Percentiles rank a stretch among this genome's conserved stretches.
Conservation (phyloP, 2,888 invertebrate species). For the Cheilosia scutellata region DNA sequence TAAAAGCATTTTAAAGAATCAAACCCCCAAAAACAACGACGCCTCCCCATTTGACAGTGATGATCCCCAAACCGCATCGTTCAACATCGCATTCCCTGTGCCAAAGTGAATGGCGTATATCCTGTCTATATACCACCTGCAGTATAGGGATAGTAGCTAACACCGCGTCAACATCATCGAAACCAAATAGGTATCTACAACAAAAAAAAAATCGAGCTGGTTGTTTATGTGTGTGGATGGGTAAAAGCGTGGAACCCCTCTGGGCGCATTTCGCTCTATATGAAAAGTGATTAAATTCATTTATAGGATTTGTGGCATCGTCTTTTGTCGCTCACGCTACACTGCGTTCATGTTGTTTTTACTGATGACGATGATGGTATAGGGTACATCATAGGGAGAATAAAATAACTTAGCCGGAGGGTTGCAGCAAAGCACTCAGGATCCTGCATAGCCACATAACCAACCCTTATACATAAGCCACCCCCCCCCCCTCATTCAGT, state of each 20-base stretch:
- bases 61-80: constrained; percentile 48
- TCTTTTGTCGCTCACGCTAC: constrained; percentile 64
- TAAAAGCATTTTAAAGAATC: constrained; percentile 29
- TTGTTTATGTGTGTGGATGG: not conserved
- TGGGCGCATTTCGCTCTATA: constrained; percentile 53
- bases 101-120: constrained; percentile 22
- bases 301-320: constrained; percentile 71
- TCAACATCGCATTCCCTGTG: constrained; percentile 18
- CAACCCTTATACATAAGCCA: not conserved
- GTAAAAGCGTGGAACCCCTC: constrained; percentile 25
- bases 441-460: constrained; percentile 20
- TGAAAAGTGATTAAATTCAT: constrained; percentile 75
- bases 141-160: not conserved
- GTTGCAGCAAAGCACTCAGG: constrained; percentile 59
- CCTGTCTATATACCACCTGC: constrained; percentile 40
- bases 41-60: constrained; percentile 9
- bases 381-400: constrained; percentile 21
- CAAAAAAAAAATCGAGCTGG: not conserved
- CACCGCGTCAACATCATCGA: constrained; percentile 7
- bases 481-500: constrained; percentile 12
- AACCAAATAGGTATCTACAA: not conserved
- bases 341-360: constrained; percentile 10
- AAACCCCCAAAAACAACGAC: constrained; percentile 15
- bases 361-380: constrained; percentile 7
- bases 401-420: constrained; percentile 71